Evolutionary conservation across 2,888 invertebrate species (phyloP).

Genomic region (Yponomeuta malinellus): DNA sequence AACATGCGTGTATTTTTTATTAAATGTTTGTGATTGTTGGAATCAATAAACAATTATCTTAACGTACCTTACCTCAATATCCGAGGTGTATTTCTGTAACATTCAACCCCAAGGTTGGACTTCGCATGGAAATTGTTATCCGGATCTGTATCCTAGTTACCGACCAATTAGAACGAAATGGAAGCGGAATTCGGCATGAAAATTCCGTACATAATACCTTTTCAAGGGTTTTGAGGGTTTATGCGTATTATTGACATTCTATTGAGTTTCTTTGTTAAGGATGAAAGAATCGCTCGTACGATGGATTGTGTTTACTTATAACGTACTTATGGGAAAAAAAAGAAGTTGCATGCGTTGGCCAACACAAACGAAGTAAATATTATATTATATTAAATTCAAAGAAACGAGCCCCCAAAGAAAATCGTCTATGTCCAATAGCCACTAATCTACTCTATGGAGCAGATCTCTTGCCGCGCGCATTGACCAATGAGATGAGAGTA

Average conservation of each 20-base stretch:
- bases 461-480: too few species aligned
- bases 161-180: conserved; percentile 7
- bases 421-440: too few species aligned
- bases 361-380: too few species aligned
- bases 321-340: background rate
- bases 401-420: too few species aligned
- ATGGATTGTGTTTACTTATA: background rate
- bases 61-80: too few species aligned
- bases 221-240: background rate
- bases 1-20: too few species aligned
- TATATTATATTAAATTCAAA: too few species aligned
- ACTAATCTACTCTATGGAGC: too few species aligned
- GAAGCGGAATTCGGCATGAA: background rate
- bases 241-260: background rate
- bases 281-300: background rate
- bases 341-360: too few species aligned
- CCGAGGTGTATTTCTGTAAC: background rate
- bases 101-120: background rate
- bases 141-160: conserved; percentile 10
- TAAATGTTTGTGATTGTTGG: too few species aligned
- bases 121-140: background rate
- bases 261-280: background rate
- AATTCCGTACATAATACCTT: conserved; percentile 6
- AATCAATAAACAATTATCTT: too few species aligned
- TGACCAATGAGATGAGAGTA: too few species aligned